Evolutionary conservation across 1,140 invertebrate species (phyloP).

Genomic region (Sitophilus oryzae): DNA sequence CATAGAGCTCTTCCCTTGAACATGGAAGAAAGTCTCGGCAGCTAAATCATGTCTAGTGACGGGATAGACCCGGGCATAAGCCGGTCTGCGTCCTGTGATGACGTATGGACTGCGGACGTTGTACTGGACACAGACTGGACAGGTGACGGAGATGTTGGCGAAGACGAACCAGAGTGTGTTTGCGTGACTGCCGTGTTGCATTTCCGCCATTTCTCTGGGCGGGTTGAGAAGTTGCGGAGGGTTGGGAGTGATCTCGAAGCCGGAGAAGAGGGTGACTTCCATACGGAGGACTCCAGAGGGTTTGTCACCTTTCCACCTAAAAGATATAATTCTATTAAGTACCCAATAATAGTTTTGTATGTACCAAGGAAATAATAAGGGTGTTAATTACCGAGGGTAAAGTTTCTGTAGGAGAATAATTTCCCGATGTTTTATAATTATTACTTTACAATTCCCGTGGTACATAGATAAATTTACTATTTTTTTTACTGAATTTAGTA

Average conservation of each 20-base stretch:
- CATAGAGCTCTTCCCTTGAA: constrained; percentile 47
- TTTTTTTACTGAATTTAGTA: no score
- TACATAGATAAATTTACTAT: no score
- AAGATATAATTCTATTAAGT: neutral
- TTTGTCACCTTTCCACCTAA: constrained; percentile 53
- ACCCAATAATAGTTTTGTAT: constrained; percentile 2
- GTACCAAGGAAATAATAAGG: constrained; percentile 1
- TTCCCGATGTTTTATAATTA: no score
- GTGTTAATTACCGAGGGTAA: no score
- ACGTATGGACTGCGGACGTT: constrained; percentile 51
- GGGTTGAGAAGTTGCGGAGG: constrained; percentile 44
- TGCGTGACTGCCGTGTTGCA: constrained; percentile 52
- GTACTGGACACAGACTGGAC: constrained; percentile 55
- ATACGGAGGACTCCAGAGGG: constrained; percentile 54
- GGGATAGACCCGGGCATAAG: constrained; percentile 56
- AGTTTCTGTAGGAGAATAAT: no score
- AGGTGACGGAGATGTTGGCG: constrained; percentile 53
- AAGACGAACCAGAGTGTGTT: constrained; percentile 60
- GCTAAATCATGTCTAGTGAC: constrained; percentile 53
- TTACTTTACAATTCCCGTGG: no score
- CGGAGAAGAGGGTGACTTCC: constrained; percentile 58
- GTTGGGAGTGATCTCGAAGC: constrained; percentile 49
- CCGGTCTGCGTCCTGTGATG: constrained; percentile 53
- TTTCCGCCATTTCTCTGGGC: constrained; percentile 47
- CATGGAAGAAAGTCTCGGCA: constrained; percentile 57